Base-by-base conservation (phyloP, 2,113 vertebrate species). In the Glareola pratincola region DNA sequence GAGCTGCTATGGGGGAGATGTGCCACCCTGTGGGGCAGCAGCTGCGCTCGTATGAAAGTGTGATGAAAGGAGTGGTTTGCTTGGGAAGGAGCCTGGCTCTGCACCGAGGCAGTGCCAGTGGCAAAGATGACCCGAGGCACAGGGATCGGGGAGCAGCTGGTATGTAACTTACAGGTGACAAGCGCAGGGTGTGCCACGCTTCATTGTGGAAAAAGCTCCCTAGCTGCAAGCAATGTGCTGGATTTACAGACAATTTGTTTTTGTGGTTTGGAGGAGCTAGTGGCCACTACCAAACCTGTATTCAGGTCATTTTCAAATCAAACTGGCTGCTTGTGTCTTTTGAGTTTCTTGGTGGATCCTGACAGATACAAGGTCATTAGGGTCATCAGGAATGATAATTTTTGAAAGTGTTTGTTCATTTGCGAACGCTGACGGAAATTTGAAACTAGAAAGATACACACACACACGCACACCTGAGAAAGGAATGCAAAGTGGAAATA, bases 21-120 rank as follows among this genome's bases (percentile, higher is more conserved):
- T 9, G 8, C 17, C 22, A 36, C 37, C 17, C 68, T n/a, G 8
- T 23, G 69, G 68, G 73, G 43, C 23, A 51, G 66, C 43, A 77
- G 26, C 48, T 73, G 17, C 1, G 3, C 39, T 73, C 12, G 2
- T 48, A 8, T 0, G 14, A 48, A 66, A 27, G 51, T 29, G 3
- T 43, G n/a, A 30, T 2, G 4, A 45, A 85, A 43, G 32, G 60
- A 63, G 10, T 1, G 0, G 21, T 39, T 73, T 88, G 41, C 54
- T 41, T 18, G 32, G 36, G 60, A 14, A 15, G 54, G 29, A 82
- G 27, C 27, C 27, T 1, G 3, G 19, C 57, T 76, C 89, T 76
- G 64, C 2, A 1, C n/a, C 0, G 2, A 79, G 63, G 53, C 67
- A 39, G 50, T n/a, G 4, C 24, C 0, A 0, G 24, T 84, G 59